Percentiles rank a stretch among this genome's conserved stretches.
Evolutionary conservation across 2,888 invertebrate genomes (phyloP).

Genomic region (Invenusta paracnida): DNA sequence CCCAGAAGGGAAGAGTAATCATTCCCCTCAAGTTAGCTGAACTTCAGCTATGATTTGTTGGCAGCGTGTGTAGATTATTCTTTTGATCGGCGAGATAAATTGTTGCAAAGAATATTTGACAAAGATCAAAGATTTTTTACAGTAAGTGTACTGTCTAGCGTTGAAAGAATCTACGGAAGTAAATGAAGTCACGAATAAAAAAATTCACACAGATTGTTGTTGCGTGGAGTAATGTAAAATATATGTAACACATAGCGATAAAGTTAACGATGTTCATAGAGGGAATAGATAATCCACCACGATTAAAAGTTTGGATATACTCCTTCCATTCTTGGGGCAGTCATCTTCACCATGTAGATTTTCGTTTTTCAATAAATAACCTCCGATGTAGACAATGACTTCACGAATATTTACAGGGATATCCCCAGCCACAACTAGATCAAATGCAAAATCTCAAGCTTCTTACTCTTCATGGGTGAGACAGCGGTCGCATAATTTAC

Average conservation of each 20-base stretch:
- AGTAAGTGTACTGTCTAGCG: not conserved
- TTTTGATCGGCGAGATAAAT: not conserved
- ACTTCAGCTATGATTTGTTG: not conserved
- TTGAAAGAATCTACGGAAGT: not conserved
- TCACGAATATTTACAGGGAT: not conserved
- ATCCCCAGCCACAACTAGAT: not conserved
- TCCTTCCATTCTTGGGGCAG: not conserved
- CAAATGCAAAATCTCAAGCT: not conserved
- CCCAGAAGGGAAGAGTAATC: no score
- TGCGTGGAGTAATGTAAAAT: not conserved
- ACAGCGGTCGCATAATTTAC: not conserved
- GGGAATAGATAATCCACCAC: not conserved
- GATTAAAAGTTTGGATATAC: not conserved
- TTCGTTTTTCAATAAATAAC: not conserved
- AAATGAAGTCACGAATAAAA: not conserved
- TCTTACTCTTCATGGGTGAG: not conserved
- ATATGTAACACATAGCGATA: not conserved
- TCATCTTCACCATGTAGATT: not conserved
- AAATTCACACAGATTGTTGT: not conserved
- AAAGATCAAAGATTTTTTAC: no score
- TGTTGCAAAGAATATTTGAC: not conserved
- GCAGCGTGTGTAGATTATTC: not conserved
- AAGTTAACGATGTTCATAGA: not conserved
- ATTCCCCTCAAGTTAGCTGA: not conserved
- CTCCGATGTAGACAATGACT: not conserved